Conservation (phyloP, 2,797 vertebrate genomes). For the Channallabes apus region DNA sequence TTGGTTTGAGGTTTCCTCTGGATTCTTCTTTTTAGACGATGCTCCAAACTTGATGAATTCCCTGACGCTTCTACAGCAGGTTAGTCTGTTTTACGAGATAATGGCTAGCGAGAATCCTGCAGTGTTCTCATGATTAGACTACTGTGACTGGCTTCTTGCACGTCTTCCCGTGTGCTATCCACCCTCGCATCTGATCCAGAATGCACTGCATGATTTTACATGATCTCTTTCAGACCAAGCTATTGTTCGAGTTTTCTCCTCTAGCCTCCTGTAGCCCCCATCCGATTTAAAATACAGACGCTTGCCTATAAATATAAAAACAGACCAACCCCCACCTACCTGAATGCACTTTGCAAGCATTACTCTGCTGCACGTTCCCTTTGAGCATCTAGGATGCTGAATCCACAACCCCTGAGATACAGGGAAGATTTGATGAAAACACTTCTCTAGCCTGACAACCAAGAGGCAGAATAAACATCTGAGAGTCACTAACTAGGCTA, state of each 20-base stretch:
- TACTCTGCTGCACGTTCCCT: background rate
- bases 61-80: too few species aligned
- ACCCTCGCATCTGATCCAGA: background rate
- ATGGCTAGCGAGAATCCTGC: too few species aligned
- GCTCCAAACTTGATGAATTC: too few species aligned
- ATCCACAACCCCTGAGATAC: background rate
- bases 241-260: background rate
- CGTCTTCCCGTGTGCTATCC: background rate
- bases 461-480: background rate
- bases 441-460: slow-evolving; percentile 5
- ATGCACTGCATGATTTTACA: background rate
- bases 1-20: too few species aligned
- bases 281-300: background rate
- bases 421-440: background rate
- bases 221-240: background rate
- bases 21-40: too few species aligned
- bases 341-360: background rate
- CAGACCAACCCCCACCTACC: background rate
- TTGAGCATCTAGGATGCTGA: background rate
- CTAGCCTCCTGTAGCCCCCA: background rate
- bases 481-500: background rate
- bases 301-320: slow-evolving; percentile 13
- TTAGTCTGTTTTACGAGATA: too few species aligned
- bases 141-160: background rate
- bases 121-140: background rate